Conservation (phyloP, 2,113 vertebrate genomes). For the Hypomesus transpacificus region DNA sequence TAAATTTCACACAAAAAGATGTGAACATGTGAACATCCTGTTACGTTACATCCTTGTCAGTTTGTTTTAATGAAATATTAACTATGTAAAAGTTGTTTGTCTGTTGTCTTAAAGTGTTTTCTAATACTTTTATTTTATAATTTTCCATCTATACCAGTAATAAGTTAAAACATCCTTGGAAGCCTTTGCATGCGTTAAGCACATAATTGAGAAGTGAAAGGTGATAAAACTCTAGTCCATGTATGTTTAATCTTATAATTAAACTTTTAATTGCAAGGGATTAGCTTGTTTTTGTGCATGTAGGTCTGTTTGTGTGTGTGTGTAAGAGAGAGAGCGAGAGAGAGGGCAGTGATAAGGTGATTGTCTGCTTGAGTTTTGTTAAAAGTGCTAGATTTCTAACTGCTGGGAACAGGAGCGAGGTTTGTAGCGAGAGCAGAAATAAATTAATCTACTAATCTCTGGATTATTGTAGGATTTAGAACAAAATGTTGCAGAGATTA, state of each 20-base stretch:
- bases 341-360: conserved; percentile 64
- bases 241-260: conserved; percentile 79
- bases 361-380: conserved; percentile 57
- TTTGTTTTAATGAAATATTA: conserved; percentile 1
- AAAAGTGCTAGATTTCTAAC: conserved; percentile 61
- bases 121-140: conserved; percentile 28
- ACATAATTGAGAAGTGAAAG: conserved; percentile 69
- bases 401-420: conserved; percentile 63
- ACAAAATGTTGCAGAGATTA: conserved; percentile 58
- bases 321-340: neutral
- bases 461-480: conserved; percentile 67
- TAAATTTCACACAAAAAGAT: conserved; percentile 11
- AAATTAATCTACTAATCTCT: conserved; percentile 69
- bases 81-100: neutral
- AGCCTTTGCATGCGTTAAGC: conserved; percentile 59
- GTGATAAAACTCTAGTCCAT: conserved; percentile 68
- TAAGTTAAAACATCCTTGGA: conserved; percentile 55
- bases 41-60: neutral
- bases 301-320: conserved; percentile 4
- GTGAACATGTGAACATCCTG: neutral
- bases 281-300: conserved; percentile 54
- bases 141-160: conserved; percentile 54
- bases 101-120: neutral
- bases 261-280: conserved; percentile 77
- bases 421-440: conserved; percentile 53